Evolutionary conservation across 2,888 invertebrate species (phyloP).

Genomic region (Nysson spinosus): DNA sequence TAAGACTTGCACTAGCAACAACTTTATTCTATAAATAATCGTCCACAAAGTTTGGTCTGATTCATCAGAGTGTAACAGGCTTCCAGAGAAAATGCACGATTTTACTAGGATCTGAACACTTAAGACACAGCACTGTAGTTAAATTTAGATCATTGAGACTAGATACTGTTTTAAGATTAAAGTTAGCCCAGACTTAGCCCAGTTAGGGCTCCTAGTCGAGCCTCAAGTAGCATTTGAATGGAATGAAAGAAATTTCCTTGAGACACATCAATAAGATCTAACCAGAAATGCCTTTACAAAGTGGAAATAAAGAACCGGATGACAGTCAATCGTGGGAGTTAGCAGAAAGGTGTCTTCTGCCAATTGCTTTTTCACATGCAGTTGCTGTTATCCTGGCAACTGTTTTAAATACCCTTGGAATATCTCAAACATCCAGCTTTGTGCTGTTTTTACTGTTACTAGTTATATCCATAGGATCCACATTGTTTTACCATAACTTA

Average conservation of each 20-base stretch:
- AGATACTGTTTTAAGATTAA: slow-evolving; percentile 74
- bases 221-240: slow-evolving; percentile 56
- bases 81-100: slow-evolving; percentile 21
- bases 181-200: slow-evolving; percentile 75
- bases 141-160: slow-evolving; percentile 73
- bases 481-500: slow-evolving; percentile 90
- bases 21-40: not conserved
- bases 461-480: slow-evolving; percentile 85
- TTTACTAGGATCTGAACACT: slow-evolving; percentile 66
- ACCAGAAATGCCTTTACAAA: slow-evolving; percentile 64
- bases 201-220: slow-evolving; percentile 62
- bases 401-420: slow-evolving; percentile 84
- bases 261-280: slow-evolving; percentile 32
- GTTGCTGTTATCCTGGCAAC: slow-evolving; percentile 87
- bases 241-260: slow-evolving; percentile 51
- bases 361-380: slow-evolving; percentile 89
- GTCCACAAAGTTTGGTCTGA: not conserved
- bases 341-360: slow-evolving; percentile 85
- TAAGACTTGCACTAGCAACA: not conserved
- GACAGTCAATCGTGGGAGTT: slow-evolving; percentile 80
- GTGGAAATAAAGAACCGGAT: slow-evolving; percentile 70
- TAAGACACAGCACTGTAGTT: slow-evolving; percentile 69
- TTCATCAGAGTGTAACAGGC: slow-evolving; percentile 12
- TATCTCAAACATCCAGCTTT: slow-evolving; percentile 87
- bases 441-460: slow-evolving; percentile 87